Conservation (phyloP, 1,140 invertebrate species). For the Tyrophagus putrescentiae region DNA sequence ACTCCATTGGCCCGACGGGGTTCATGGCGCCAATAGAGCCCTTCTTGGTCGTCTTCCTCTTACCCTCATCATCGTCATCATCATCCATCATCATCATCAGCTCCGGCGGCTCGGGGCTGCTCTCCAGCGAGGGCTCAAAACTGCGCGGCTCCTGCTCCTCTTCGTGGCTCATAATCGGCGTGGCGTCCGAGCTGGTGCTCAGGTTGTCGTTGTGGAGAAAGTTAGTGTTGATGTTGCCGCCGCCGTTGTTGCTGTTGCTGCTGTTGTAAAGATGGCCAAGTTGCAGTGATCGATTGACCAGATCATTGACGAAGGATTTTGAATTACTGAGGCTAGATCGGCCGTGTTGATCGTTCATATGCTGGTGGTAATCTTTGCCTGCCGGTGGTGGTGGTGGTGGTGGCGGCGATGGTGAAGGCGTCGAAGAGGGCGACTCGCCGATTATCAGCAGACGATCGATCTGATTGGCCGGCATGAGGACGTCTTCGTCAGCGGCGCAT, state of each 20-base stretch:
- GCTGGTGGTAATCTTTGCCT: neutral
- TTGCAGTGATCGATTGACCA: no score
- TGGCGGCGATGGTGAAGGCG: no score
- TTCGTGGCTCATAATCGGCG: neutral
- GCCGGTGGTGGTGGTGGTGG: no score
- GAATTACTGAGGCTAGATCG: no score
- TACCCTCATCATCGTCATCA: neutral
- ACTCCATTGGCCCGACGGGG: neutral
- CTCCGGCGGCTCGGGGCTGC: neutral
- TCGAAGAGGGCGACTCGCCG: no score
- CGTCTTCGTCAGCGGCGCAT: no score
- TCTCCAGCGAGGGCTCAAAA: neutral
- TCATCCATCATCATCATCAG: neutral
- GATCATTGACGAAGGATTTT: no score
- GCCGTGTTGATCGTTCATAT: no score
- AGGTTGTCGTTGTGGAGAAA: neutral
- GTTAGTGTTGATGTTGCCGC: neutral
- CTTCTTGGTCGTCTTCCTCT: neutral
- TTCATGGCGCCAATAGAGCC: neutral
- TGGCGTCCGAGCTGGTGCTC: neutral
- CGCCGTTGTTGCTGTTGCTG: neutral
- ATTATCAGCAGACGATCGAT: no score
- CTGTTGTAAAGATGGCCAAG: no score
- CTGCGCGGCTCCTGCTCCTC: neutral
- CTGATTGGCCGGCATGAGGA: no score